Evolutionary conservation across 2,113 vertebrate species (phyloP).

Genomic region (Melanostigma gelatinosum): DNA sequence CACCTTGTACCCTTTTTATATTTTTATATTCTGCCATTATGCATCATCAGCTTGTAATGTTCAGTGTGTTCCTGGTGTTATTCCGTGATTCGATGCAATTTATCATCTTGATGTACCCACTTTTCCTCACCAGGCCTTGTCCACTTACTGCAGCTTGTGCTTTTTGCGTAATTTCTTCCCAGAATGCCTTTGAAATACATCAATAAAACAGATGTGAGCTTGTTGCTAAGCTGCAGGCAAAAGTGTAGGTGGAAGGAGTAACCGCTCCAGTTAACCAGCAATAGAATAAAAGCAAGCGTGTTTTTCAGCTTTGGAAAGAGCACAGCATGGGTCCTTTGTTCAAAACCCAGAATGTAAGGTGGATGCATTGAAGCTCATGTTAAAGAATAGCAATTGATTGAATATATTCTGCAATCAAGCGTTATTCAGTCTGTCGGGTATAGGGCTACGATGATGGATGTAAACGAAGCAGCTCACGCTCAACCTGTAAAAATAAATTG

Average conservation of each 20-base stretch:
- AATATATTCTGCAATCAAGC: too few species aligned
- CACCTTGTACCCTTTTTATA: not conserved
- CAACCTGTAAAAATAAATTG: not conserved
- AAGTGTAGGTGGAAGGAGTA: not conserved
- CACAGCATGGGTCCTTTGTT: not conserved
- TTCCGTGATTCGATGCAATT: constrained; percentile 12
- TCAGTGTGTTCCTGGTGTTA: not conserved
- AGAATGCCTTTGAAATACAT: not conserved
- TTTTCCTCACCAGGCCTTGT: constrained; percentile 17
- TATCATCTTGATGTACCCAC: not conserved
- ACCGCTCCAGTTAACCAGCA: not conserved
- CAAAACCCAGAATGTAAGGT: not conserved
- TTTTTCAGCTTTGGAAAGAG: not conserved
- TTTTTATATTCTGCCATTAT: not conserved
- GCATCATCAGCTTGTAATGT: constrained; percentile 1
- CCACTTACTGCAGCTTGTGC: not conserved
- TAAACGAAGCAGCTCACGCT: not conserved
- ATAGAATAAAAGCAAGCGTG: not conserved
- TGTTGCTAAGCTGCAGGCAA: constrained; percentile 1
- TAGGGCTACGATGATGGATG: not conserved
- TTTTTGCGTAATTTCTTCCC: constrained; percentile 15
- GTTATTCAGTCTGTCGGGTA: not conserved
- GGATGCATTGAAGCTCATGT: not conserved
- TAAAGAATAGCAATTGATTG: not conserved
- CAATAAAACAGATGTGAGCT: constrained; percentile 2